Percentiles rank a stretch among this genome's conserved stretches.
Conservation (phyloP, 2,797 vertebrate genomes). For the Urophycis tenuis region DNA sequence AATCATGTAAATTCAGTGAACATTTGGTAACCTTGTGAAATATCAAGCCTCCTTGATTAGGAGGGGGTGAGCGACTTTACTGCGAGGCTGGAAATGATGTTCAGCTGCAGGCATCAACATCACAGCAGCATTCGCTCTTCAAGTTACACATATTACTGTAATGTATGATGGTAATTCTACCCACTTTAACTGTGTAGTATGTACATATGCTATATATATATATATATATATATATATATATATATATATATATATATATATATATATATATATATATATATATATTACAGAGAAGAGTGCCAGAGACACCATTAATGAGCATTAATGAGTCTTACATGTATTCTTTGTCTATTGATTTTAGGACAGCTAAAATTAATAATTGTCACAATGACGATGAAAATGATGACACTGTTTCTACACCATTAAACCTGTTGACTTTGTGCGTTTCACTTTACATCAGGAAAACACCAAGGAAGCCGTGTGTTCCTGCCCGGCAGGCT, state of each 20-base stretch:
- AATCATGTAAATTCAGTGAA: conserved; percentile 44
- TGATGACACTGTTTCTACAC: no score
- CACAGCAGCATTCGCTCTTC: no score
- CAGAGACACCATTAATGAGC: no score
- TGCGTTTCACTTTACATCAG: neutral
- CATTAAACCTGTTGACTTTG: neutral
- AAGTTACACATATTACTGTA: no score
- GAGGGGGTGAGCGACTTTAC: neutral
- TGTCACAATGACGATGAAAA: neutral
- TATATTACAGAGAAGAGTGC: neutral
- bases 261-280: neutral
- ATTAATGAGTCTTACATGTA: neutral
- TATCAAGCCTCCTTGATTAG: conserved; percentile 21
- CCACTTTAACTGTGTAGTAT: neutral
- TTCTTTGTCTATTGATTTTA: neutral
- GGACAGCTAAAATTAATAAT: neutral
- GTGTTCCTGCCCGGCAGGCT: neutral
- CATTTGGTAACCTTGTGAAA: conserved; percentile 43
- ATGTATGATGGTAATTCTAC: no score
- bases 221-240: no score
- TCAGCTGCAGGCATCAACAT: neutral
- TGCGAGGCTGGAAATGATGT: conserved; percentile 6
- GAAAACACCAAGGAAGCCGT: neutral
- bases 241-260: no score
- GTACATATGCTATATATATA: no score